A percentile compares a stretch with the other conserved stretches of the same genome.
These are phyloP conservation scores for Andrena marginata DNA, from an alignment of 2,888 invertebrate genomes.

Conservation along the genomic window DNA sequence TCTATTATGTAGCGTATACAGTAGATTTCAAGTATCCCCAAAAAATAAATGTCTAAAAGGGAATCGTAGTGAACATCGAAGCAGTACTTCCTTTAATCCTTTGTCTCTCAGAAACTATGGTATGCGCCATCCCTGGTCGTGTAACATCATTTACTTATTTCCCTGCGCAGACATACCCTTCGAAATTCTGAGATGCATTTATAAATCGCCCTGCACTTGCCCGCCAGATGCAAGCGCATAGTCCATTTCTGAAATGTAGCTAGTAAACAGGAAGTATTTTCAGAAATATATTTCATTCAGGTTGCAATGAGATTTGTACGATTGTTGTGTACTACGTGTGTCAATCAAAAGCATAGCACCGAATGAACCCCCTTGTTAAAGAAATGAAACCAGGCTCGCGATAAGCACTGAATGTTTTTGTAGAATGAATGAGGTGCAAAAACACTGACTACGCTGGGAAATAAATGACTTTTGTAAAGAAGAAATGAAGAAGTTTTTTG, in stretches of 20 bases:
- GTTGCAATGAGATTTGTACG: constrained; percentile 10
- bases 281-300: constrained; percentile 25
- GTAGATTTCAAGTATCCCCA: too few relatives aligned
- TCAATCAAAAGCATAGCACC: neutral
- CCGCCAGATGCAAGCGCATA: neutral
- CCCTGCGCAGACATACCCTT: too few relatives aligned
- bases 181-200: too few relatives aligned
- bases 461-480: constrained; percentile 1
- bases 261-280: constrained; percentile 3
- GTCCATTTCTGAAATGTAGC: neutral
- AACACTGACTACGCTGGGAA: neutral
- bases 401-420: neutral
- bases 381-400: neutral
- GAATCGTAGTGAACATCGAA: too few relatives aligned
- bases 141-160: too few relatives aligned
- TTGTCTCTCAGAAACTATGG: too few relatives aligned
- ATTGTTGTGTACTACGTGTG: neutral
- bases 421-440: neutral
- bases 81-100: too few relatives aligned
- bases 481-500: neutral
- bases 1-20: too few relatives aligned
- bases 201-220: neutral
- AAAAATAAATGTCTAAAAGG: too few relatives aligned
- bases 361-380: neutral
- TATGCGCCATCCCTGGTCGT: too few relatives aligned